Evolutionary conservation across 2,797 vertebrate genomes (phyloP).

Genomic region (Aeoliscus strigatus): DNA sequence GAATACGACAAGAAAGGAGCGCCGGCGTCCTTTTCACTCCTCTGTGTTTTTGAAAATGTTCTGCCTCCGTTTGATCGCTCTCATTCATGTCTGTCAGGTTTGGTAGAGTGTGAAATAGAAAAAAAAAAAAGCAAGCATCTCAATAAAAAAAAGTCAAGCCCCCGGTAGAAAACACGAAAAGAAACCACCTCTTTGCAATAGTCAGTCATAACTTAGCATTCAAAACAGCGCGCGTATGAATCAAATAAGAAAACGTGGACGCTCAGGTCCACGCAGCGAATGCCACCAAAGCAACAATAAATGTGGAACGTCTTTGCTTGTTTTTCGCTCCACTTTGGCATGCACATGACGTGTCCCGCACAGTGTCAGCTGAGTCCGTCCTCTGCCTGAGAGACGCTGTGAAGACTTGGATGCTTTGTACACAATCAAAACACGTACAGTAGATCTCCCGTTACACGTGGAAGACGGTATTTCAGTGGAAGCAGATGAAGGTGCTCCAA

Average conservation of each 20-base stretch:
- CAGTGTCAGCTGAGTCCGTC: slow-evolving; percentile 56
- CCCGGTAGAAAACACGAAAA: slow-evolving; percentile 34
- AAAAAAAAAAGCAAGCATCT: slow-evolving; percentile 20
- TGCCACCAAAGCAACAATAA: slow-evolving; percentile 65
- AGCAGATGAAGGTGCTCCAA: slow-evolving; percentile 53
- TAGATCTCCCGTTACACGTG: slow-evolving; percentile 68
- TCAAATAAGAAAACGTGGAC: slow-evolving; percentile 67
- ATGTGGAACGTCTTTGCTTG: slow-evolving; percentile 42
- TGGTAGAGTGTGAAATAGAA: slow-evolving; percentile 33
- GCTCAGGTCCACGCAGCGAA: slow-evolving; percentile 56
- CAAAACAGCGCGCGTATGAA: slow-evolving; percentile 72
- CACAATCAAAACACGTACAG: slow-evolving; percentile 57
- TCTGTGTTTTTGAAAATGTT: slow-evolving; percentile 27
- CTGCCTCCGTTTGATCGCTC: slow-evolving; percentile 21
- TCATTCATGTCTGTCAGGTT: slow-evolving; percentile 46
- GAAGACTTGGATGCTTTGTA: slow-evolving; percentile 71
- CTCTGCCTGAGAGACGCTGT: slow-evolving; percentile 29
- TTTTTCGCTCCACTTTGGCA: slow-evolving; percentile 72
- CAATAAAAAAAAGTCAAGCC: slow-evolving; percentile 61
- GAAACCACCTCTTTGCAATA: slow-evolving; percentile 40
- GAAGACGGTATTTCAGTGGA: slow-evolving; percentile 75
- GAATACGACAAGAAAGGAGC: too few species aligned
- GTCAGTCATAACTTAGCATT: slow-evolving; percentile 75
- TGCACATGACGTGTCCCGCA: slow-evolving; percentile 73
- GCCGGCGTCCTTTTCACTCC: slow-evolving; percentile 6